Conservation (phyloP, 2,113 vertebrate species). For the Mixornis gularis region DNA sequence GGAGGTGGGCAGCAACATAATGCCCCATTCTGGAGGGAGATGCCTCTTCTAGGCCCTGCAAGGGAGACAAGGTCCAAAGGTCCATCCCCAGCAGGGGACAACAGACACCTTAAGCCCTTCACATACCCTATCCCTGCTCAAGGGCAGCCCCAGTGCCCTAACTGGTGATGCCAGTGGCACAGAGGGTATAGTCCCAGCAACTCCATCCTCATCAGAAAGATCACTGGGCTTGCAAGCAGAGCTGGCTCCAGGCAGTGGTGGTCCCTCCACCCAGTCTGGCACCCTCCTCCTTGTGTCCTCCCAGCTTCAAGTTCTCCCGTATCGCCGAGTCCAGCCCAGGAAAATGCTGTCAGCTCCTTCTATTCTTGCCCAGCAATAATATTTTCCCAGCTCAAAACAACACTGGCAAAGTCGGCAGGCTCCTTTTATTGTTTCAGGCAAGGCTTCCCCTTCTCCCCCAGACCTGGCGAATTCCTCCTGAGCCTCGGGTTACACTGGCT, state of each 20-base stretch:
- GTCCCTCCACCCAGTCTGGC: not conserved
- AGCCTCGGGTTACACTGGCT: not conserved
- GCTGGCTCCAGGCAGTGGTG: not conserved
- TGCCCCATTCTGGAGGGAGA: not conserved
- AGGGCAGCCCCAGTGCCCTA: not conserved
- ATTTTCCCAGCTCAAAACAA: slow-evolving; percentile 59
- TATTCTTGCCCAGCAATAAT: slow-evolving; percentile 53
- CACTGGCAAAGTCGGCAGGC: not conserved
- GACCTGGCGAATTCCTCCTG: not conserved
- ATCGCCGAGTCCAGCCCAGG: not conserved
- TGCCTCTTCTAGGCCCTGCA: not conserved
- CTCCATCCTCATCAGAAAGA: not conserved
- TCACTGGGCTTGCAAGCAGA: not conserved
- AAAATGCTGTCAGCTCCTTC: slow-evolving; percentile 10
- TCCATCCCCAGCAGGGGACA: not conserved
- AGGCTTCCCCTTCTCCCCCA: slow-evolving; percentile 8
- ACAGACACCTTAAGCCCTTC: not conserved
- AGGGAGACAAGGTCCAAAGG: not conserved
- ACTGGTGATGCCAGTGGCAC: not conserved
- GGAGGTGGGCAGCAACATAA: rapidly evolving
- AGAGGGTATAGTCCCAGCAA: rapidly evolving
- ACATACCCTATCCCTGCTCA: not conserved
- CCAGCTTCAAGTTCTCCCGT: not conserved
- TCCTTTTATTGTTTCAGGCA: slow-evolving; percentile 42
- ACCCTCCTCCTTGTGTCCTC: not conserved